A percentile compares a stretch with the other conserved stretches of the same genome.
Evolutionary conservation across 2,797 vertebrate species (phyloP).

Genomic region (Micropoecilia bifurca): DNA sequence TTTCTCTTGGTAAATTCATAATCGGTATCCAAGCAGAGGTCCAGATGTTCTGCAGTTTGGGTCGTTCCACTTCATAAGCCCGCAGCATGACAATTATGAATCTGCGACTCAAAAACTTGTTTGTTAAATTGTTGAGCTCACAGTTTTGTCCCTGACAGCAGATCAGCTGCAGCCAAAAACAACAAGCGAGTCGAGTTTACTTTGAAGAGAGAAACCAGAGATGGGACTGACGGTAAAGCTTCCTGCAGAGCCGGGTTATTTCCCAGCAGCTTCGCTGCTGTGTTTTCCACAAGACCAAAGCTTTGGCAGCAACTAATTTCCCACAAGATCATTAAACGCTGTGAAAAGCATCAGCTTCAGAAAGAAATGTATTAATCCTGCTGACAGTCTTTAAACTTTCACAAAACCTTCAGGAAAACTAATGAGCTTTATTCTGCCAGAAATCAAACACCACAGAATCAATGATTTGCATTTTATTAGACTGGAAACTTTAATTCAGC

Average conservation of each 20-base stretch:
- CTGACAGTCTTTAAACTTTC: not conserved
- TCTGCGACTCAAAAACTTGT: conserved; percentile 44
- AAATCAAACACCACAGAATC: not conserved
- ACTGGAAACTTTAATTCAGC: not conserved
- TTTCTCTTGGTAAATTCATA: not conserved
- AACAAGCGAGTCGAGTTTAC: conserved; percentile 30
- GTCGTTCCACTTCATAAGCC: not conserved
- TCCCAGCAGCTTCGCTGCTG: not conserved
- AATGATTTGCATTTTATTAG: not conserved
- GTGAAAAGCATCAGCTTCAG: conserved; percentile 32
- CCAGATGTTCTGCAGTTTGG: not conserved
- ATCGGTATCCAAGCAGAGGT: not conserved
- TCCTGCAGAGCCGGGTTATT: conserved; percentile 25
- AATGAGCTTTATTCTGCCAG: not conserved
- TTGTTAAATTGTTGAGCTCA: conserved; percentile 41
- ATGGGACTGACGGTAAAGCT: conserved; percentile 19
- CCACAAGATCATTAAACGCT: conserved; percentile 29
- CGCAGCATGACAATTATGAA: conserved; percentile 9
- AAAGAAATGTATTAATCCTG: conserved; percentile 29
- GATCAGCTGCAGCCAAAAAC: conserved; percentile 16
- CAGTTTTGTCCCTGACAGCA: conserved; percentile 27
- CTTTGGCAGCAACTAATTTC: conserved; percentile 35
- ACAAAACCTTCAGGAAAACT: not conserved
- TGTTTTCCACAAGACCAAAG: conserved; percentile 22
- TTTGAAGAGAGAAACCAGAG: conserved; percentile 38